Base-by-base conservation (phyloP, 1,140 invertebrate species). In the Tenebrio molitor region DNA sequence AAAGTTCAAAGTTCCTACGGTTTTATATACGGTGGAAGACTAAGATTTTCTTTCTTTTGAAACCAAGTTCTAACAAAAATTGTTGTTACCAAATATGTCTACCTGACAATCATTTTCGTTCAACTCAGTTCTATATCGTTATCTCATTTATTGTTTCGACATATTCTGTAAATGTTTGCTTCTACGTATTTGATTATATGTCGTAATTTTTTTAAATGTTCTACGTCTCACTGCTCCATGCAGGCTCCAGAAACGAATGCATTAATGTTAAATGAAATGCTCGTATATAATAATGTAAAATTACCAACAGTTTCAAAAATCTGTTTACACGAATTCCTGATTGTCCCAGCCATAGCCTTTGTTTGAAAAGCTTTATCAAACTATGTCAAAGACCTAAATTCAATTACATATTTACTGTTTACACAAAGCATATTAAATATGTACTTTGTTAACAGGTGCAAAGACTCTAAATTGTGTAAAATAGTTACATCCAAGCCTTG, bases 101-200 rank as follows among this genome's bases (percentile, higher is more conserved):
- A n/a, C n/a, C n/a, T n/a, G n/a, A n/a, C n/a, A n/a, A n/a, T n/a
- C n/a, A n/a, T n/a, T n/a, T n/a, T n/a, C n/a, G n/a, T n/a, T n/a
- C n/a, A n/a, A n/a, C n/a, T n/a, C n/a, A n/a, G n/a, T n/a, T n/a
- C n/a, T n/a, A n/a, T n/a, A n/a, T n/a, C n/a, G 50, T 58, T 58
- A 58, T 58, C 50, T 58, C n/a, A n/a, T 46, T 25, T 25, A 58
- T 58, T 58, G 50, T 58, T 58, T 58, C 50, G 50, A 58, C 23
- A 58, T 14, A 29, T 58, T 58, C 15, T 21, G 50, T 58, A 58
- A 58, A 58, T 58, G 50, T 58, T 58, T 58, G 19, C 50, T 58
- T 58, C n/a, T 25, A 58, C 7, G 50, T 33, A 58, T 58, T 58
- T 58, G n/a, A 29, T 15, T 21, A 25, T 58, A 29, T 12, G 2